These are phyloP conservation scores for Coenobita brevimanus DNA, from an alignment of 1,140 invertebrate species.

Conservation along the genomic window DNA sequence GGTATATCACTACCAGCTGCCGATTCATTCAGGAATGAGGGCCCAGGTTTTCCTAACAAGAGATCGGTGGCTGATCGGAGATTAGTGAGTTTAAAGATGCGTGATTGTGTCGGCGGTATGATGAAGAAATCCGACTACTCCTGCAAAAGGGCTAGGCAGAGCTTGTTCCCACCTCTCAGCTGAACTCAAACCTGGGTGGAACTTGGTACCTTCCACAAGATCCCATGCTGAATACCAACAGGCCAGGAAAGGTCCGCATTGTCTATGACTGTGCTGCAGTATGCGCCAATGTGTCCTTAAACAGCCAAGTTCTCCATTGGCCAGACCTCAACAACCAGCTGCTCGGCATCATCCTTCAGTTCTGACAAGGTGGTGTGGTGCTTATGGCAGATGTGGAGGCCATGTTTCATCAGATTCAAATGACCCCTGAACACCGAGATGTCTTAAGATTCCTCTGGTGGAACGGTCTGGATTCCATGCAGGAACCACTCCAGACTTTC, in stretches of 20 bases:
- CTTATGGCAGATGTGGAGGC: constrained; percentile 46
- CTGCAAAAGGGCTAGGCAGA: neutral
- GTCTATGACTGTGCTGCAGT: constrained; percentile 44
- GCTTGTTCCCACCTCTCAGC: neutral
- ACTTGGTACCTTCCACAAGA: constrained; percentile 32
- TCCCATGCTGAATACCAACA: neutral
- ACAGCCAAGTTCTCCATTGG: constrained; percentile 31
- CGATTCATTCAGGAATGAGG: neutral
- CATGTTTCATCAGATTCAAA: constrained; percentile 52
- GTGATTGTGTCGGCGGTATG: neutral
- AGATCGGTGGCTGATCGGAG: neutral
- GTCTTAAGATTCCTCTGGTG: constrained; percentile 50
- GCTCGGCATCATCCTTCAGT: constrained; percentile 23
- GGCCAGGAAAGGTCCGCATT: constrained; percentile 24
- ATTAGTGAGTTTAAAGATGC: neutral
- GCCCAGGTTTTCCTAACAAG: neutral
- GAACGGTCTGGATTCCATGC: neutral
- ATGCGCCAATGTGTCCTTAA: constrained; percentile 11
- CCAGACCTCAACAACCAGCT: constrained; percentile 44
- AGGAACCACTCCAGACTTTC: neutral
- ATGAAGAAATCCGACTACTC: neutral
- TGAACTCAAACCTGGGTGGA: neutral
- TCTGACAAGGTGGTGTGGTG: constrained; percentile 28
- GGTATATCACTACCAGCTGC: too few relatives aligned
- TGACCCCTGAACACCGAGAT: constrained; percentile 19